Base-by-base conservation (phyloP, 2,797 vertebrate species). In the Siniperca scherzeri region DNA sequence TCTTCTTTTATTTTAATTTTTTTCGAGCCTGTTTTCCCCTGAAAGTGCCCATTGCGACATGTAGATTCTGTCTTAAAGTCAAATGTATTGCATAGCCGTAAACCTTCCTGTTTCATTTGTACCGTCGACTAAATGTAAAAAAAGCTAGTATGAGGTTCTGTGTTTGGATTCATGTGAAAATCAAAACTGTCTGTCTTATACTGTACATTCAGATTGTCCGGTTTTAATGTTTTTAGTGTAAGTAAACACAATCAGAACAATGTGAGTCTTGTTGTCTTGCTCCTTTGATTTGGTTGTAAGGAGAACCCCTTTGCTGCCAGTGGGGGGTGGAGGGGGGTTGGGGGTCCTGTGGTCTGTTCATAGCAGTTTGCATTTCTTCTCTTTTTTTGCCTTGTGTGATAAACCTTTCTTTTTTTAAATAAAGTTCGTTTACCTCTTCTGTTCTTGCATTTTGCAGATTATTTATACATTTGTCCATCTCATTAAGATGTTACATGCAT, bases 361-460 rank as follows among this genome's bases (percentile, higher is more conserved):
- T 97, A 96, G 94, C 95, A 95, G 96, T 98, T 97, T 97, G 96
- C 97, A 92, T 91, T 91, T 97, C 94, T 97, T 97, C 93, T 96
- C 93, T 94, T 96, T 94, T 97, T 94, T 97, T 97, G 96, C 96
- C 97, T 99, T 97, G 97, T 96, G 96, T 96, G 97, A 97, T 94
- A 96, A 97, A 96, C 96, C 94, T 93, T 96, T 97, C 96, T 95
- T 98, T 98, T 95, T 95, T 97, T 94, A 97, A 98, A 98, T 98
- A 98, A 99, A 99, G 96, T 94, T 94, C 66, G 94, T 96, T 98
- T 96, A 96, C 97, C 96, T 96, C 14, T 21, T 22, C 21, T 21
- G 27, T 68, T 85, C 22, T 65, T 71, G 68, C 57, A 13, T 75
- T 48, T 82, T 82, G 64, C 46, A 36, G 21, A 74, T 86, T 40